These are phyloP conservation scores for Decapterus maruadsi DNA, from an alignment of 2,797 vertebrate species.

Conservation along the genomic window DNA sequence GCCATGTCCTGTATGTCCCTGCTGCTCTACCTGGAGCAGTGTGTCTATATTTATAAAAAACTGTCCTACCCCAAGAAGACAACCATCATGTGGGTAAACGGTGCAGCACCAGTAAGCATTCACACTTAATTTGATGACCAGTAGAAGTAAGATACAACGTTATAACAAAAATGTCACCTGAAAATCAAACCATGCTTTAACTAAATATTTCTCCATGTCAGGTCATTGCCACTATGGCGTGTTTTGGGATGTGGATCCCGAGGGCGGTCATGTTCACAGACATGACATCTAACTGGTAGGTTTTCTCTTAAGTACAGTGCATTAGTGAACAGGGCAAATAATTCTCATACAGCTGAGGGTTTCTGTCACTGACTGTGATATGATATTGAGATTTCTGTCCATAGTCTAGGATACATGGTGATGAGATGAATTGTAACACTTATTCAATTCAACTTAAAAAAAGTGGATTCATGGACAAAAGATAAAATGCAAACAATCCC, in stretches of 20 bases:
- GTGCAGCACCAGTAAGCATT: conserved; percentile 89
- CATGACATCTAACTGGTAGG: conserved; percentile 90
- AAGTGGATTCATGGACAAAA: not conserved
- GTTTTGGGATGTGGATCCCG: conserved; percentile 93
- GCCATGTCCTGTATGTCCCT: conserved; percentile 86
- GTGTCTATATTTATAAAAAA: conserved; percentile 87
- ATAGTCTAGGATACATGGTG: not conserved
- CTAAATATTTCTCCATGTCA: conserved; percentile 65
- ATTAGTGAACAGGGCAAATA: not conserved
- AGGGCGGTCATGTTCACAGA: conserved; percentile 91
- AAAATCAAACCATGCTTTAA: not conserved
- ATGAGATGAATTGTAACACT: not conserved
- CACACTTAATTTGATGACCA: not conserved
- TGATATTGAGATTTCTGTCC: not conserved
- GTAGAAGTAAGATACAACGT: not conserved
- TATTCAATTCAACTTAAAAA: not conserved
- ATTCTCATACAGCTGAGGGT: not conserved
- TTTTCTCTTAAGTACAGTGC: not conserved
- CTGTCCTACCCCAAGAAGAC: conserved; percentile 86
- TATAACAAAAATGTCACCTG: not conserved
- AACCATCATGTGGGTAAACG: conserved; percentile 90
- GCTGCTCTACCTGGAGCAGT: conserved; percentile 89
- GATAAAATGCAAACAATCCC: not conserved
- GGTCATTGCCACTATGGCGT: conserved; percentile 90
- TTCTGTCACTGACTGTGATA: not conserved